Evolutionary conservation across 2,113 vertebrate genomes (phyloP), one percentile per base, ranked within the genome.

Genomic region (Heterochromis multidens): DNA sequence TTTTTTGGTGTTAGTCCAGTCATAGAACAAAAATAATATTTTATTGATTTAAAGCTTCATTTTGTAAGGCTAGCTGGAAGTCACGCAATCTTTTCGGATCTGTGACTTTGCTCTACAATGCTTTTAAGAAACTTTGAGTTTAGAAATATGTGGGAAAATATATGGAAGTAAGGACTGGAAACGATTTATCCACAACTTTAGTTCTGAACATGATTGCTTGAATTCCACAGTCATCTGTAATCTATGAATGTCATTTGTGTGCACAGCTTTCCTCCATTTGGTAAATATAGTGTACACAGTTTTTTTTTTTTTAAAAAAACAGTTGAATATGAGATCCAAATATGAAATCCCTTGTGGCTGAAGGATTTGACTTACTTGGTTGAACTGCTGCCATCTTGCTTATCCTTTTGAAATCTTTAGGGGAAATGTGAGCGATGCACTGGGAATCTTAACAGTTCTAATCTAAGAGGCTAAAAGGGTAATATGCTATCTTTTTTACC

Each of bases 211-310:
- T 33, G 40, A 83, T 80, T 79, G 79, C 70, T 86, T 19, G 74
- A 80, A 88, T 88, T 88, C 83, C 86, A 79, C 83, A 89, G 80
- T 86, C 85, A 90, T 92, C 82, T 90, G 88, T 78, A 77, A 87
- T 84, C 76, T 84, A 90, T 87, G 82, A 90, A 78, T 80, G 33
- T 10, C 84, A 4, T 40, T 82, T 86, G 67, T 88, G 59, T 88
- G 86, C 83, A 80, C 78, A 91, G 90, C 83, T 90, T 88, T 91
- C 40, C 77, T 77, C 62, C 72, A 91, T 89, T 79, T 67, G 40
- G 83, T 81, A 88, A 91, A 88, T 84, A 84, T 79, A 81, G 37
- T 59, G 74, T 56, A 74, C 25, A 31, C 58, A 27, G 16, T 87
- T 87, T n/a, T n/a, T n/a, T n/a, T n/a, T n/a, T n/a, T n/a, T n/a